phyloP scores from a whole-genome alignment of 92 coral and sea anemone genomes.

The Scolanthus callimorphus region DNA sequence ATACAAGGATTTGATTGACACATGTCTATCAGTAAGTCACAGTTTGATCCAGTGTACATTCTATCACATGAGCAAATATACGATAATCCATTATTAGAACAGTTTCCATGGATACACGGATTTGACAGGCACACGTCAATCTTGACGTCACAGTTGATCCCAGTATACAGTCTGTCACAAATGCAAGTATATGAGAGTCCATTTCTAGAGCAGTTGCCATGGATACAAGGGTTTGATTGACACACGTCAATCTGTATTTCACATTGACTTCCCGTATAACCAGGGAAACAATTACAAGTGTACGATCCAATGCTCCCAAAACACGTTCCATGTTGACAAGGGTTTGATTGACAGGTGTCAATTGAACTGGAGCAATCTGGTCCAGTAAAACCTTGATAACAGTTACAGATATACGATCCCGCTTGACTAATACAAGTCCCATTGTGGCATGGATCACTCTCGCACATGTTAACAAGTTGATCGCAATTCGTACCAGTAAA shows the following conservation, averaged over 20 bases:
- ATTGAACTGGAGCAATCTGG: too few relatives aligned
- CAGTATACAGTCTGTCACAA: slow-evolving; percentile 16
- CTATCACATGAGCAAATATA: slow-evolving; percentile 32
- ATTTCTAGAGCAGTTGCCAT: slow-evolving; percentile 7
- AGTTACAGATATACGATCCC: too few relatives aligned
- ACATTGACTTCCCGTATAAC: slow-evolving; percentile 7
- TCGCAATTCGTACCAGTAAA: slow-evolving; percentile 73
- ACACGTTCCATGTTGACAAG: slow-evolving; percentile 44
- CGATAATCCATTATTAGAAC: slow-evolving; percentile 6
- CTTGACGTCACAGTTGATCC: slow-evolving; percentile 13
- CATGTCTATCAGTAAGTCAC: slow-evolving; percentile 26
- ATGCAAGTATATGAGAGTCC: neutral
- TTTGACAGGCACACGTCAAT: slow-evolving; percentile 28
- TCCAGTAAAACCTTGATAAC: too few relatives aligned
- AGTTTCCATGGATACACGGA: slow-evolving; percentile 48
- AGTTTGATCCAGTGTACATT: slow-evolving; percentile 45
- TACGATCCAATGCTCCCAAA: neutral
- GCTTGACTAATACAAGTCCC: too few relatives aligned
- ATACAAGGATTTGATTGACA: slow-evolving; percentile 46
- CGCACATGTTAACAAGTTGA: slow-evolving; percentile 54
- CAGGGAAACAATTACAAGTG: slow-evolving; percentile 4
- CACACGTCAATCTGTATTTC: slow-evolving; percentile 1
- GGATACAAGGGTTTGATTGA: slow-evolving; percentile 6
- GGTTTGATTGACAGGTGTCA: slow-evolving; percentile 32
- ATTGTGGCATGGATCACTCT: slow-evolving; percentile 27